These are phyloP conservation scores for Hydrozoanthus tunicans DNA, from an alignment of 64 coral and sea anemone species.

Conservation along the genomic window DNA sequence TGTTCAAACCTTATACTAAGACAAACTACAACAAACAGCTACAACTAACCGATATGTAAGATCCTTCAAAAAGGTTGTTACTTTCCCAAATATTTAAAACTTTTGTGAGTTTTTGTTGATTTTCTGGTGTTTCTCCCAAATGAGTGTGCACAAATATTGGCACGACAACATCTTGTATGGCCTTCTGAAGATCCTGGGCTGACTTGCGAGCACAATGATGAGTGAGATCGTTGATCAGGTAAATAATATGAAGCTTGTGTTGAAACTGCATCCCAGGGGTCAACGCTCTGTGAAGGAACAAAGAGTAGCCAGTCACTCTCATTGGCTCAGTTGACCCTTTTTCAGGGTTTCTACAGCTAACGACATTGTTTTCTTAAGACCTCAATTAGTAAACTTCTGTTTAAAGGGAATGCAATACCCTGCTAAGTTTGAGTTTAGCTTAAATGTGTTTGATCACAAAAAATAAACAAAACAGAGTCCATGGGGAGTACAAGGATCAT, in stretches of 20 bases:
- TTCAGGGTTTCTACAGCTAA: no score
- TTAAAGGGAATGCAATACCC: no score
- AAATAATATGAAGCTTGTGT: slow-evolving; percentile 95
- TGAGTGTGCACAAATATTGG: slow-evolving; percentile 84
- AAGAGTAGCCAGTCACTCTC: background rate
- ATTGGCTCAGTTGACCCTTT: no score
- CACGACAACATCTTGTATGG: slow-evolving; percentile 82
- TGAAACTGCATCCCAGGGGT: slow-evolving; percentile 82
- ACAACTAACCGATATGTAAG: slow-evolving; percentile 61
- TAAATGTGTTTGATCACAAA: no score
- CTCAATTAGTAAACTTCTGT: no score
- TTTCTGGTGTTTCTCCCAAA: slow-evolving; percentile 77
- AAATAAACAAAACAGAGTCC: no score
- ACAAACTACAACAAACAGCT: background rate
- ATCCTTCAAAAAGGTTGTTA: slow-evolving; percentile 83
- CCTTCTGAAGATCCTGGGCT: slow-evolving; percentile 63
- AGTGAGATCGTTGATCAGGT: slow-evolving; percentile 87
- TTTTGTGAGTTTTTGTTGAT: slow-evolving; percentile 82
- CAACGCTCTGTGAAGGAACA: slow-evolving; percentile 58
- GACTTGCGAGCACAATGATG: slow-evolving; percentile 85
- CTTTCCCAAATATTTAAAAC: slow-evolving; percentile 96
- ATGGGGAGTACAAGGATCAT: no score
- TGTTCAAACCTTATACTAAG: no score
- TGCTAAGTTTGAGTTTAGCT: no score
- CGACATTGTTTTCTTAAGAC: no score